phyloP scores from a whole-genome alignment of 1,140 invertebrate genomes.

The Contarinia nasturtii region DNA sequence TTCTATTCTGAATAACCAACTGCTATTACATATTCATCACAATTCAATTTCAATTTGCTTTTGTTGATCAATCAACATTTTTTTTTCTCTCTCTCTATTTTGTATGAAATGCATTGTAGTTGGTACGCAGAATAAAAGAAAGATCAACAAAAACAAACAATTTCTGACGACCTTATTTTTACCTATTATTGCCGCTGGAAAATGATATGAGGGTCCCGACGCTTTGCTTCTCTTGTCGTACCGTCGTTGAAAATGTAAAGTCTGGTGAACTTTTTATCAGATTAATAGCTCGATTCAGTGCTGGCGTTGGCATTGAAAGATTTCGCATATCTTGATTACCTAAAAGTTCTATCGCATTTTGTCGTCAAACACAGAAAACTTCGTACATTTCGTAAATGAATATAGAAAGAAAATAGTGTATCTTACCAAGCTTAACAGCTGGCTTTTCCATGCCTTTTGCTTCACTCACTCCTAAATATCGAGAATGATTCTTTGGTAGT shows the following conservation, averaged over 20 bases:
- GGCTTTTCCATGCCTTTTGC: slow-evolving; percentile 1
- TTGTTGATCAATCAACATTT: no score
- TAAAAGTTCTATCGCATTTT: no score
- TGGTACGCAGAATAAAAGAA: neutral
- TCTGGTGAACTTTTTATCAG: slow-evolving; percentile 49
- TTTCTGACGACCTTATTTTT: slow-evolving; percentile 4
- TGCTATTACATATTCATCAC: no score
- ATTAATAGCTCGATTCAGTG: slow-evolving; percentile 42
- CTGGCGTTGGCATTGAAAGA: slow-evolving; percentile 43
- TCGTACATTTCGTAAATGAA: no score
- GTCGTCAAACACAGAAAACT: no score
- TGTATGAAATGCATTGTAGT: no score
- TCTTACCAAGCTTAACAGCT: neutral
- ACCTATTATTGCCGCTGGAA: slow-evolving; percentile 56
- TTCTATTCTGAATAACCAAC: no score
- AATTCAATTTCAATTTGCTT: no score
- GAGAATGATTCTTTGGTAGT: slow-evolving; percentile 2
- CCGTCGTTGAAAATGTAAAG: slow-evolving; percentile 57
- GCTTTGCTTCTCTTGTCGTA: slow-evolving; percentile 61
- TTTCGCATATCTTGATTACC: slow-evolving; percentile 31
- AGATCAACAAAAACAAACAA: neutral
- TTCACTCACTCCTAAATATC: slow-evolving; percentile 1
- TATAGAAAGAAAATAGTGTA: no score
- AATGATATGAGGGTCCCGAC: slow-evolving; percentile 66
- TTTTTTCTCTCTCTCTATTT: no score